Evolutionary conservation across 1,140 invertebrate genomes (phyloP).

Genomic region (Neuroterus valhalla): DNA sequence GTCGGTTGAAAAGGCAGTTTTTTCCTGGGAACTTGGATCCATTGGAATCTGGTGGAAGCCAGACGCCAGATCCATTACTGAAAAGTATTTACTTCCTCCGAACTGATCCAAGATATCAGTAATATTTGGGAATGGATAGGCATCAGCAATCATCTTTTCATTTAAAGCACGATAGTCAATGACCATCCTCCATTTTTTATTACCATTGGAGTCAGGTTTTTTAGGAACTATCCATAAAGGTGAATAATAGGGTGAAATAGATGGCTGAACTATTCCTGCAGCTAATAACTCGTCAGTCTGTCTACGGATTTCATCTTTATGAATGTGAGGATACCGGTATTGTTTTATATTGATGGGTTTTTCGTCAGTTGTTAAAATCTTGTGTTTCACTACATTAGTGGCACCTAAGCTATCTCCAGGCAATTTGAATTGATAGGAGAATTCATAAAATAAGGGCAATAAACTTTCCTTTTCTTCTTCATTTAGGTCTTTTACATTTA

Average conservation of each 20-base stretch:
- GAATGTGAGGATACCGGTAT: background rate
- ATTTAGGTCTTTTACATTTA: too few species aligned
- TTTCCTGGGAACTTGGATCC: background rate
- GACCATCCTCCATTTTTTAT: background rate
- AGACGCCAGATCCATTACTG: background rate
- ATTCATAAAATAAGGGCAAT: background rate
- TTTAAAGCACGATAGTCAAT: background rate
- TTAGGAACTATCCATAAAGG: background rate
- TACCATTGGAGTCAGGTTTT: background rate
- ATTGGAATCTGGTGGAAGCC: background rate
- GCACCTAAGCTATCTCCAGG: background rate
- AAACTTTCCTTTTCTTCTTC: background rate
- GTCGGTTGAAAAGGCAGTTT: background rate
- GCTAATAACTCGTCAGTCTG: too few species aligned
- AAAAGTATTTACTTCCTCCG: background rate
- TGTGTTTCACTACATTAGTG: background rate
- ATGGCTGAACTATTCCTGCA: background rate
- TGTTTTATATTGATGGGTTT: background rate
- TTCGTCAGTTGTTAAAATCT: background rate
- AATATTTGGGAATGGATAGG: background rate
- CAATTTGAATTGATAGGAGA: too few species aligned
- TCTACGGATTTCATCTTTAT: background rate
- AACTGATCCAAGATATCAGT: background rate
- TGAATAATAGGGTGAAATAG: background rate
- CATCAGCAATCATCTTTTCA: background rate